Evolutionary conservation across 2,888 invertebrate genomes (phyloP), one percentile per base, ranked within the genome.

Genomic region (Xylota segnis): DNA sequence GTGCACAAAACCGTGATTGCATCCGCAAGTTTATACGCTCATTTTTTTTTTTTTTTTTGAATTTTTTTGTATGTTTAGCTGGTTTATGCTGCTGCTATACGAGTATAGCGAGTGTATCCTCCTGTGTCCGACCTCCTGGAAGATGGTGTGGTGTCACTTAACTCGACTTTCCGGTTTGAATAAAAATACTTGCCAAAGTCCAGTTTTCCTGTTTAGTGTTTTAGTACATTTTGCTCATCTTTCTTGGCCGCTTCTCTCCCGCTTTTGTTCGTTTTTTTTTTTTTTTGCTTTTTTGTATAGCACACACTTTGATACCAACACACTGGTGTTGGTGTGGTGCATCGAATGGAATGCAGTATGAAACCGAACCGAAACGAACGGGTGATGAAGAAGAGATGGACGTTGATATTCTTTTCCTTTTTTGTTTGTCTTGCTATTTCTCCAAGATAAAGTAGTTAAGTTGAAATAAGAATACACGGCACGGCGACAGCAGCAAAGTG

Each of bases 141-240:
- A 72, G 76, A 83, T 72, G 37, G 68, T 14, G 56, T 40, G 79
- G 76, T 86, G 86, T 77, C 82, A 86, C 54, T 81, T 82, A 86
- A 86, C 86, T 77, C 59, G 86, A 82, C 86, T 86, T 86, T 86
- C 86, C 82, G 86, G 86, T 86, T 86, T 86, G 61, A 72, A 82
- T 82, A 86, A 82, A 86, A 77, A 77, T 86, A 76, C 82, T 86
- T 76, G 76, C 82, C 72, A 82, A 86, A 86, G 86, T 86, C 86
- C 86, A 86, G 86, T 86, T 86, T 82, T 82, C 86, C 81, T 81
- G 75, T 84, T 84, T 54, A 45, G 32, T 59, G 40, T 74, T 18
- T 70, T 29, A 43, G 29, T 77, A 14, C 14, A 29, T 58, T 52
- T 59, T 23, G 18, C 50, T 43, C 61, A 43, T 70, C 58, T 43